phyloP scores from a whole-genome alignment of 2,797 vertebrate species.

The Psittacula derbiana region DNA sequence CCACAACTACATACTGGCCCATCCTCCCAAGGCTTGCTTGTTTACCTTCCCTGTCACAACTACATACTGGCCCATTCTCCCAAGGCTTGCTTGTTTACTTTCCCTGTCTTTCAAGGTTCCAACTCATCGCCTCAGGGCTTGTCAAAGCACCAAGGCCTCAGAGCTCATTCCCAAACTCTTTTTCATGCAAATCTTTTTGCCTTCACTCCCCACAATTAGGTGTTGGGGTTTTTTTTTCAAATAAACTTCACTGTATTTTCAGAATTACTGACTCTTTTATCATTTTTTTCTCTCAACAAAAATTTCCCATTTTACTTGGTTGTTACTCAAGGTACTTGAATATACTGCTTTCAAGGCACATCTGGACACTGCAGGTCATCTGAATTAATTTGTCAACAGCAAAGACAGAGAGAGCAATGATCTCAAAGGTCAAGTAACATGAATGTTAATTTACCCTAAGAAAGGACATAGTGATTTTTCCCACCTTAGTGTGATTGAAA shows the following conservation, averaged over 20 bases:
- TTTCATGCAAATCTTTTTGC: no score
- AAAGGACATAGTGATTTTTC: neutral
- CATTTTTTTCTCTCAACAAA: neutral
- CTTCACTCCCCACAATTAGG: no score
- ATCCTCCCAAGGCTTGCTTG: no score
- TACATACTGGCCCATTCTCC: no score
- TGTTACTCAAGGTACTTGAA: neutral
- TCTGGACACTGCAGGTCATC: rapidly evolving
- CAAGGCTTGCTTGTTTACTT: no score
- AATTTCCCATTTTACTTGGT: neutral
- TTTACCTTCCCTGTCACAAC: no score
- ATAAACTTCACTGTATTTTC: neutral
- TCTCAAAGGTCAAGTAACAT: neutral
- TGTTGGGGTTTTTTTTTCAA: no score
- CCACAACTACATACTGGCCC: no score
- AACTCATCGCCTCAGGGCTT: no score
- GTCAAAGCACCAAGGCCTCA: no score
- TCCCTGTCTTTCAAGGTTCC: no score
- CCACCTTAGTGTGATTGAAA: neutral
- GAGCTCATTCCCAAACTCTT: no score
- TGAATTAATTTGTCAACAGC: neutral
- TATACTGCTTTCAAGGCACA: neutral
- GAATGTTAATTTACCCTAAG: neutral
- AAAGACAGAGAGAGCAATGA: neutral
- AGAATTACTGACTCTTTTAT: neutral